A percentile compares a stretch with the other conserved stretches of the same genome.
These are phyloP conservation scores for Cranoglanis bouderius DNA, from an alignment of 2,113 vertebrate species.

Conservation along the genomic window DNA sequence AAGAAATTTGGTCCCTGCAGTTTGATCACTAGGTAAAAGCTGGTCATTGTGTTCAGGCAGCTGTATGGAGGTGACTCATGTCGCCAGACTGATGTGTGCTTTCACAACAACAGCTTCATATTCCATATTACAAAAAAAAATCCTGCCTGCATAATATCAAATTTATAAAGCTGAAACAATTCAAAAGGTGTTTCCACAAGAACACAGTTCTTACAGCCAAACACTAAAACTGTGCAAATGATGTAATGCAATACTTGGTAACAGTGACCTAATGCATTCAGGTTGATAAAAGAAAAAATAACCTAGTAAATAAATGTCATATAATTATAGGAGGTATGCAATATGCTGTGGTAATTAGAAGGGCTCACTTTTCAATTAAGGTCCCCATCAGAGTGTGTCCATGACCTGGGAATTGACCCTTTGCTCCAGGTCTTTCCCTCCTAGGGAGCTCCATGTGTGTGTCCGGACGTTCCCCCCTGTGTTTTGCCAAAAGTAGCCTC, in stretches of 20 bases:
- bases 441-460: constrained; percentile 38
- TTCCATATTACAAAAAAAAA: constrained; percentile 25
- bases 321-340: not conserved
- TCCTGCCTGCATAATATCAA: constrained; percentile 38
- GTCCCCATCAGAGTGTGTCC: not conserved
- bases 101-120: constrained; percentile 15
- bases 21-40: constrained; percentile 47
- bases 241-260: not conserved
- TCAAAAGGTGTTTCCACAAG: constrained; percentile 41
- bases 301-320: not conserved
- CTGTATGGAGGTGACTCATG: constrained; percentile 41
- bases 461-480: constrained; percentile 5
- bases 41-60: constrained; percentile 47
- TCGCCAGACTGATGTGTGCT: constrained; percentile 35
- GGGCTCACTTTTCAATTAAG: not conserved
- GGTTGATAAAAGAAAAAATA: not conserved
- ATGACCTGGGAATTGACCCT: constrained; percentile 12
- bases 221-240: constrained; percentile 12
- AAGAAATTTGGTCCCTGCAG: constrained; percentile 59
- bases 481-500: not conserved
- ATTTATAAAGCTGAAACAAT: constrained; percentile 32
- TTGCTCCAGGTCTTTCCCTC: constrained; percentile 7
- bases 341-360: not conserved
- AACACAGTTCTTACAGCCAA: not conserved
- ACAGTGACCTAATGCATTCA: not conserved